These are phyloP conservation scores for Hydraecia micacea DNA, from an alignment of 2,888 invertebrate genomes.

Conservation along the genomic window DNA sequence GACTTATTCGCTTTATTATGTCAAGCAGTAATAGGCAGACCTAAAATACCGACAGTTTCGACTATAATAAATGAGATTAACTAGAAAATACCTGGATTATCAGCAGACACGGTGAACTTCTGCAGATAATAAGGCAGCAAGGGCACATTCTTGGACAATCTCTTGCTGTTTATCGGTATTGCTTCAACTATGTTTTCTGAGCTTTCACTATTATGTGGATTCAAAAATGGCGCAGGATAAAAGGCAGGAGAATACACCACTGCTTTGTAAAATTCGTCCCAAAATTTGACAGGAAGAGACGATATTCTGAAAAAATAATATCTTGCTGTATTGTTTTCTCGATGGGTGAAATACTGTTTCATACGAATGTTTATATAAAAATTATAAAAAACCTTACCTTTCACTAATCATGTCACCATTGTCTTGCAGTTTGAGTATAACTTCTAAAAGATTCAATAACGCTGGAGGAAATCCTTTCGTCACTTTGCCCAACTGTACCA, in stretches of 20 bases:
- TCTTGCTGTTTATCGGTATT: constrained; percentile 75
- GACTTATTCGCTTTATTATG: neutral
- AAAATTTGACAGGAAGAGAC: constrained; percentile 78
- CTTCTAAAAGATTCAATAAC: constrained; percentile 77
- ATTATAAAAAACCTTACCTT: constrained; percentile 71
- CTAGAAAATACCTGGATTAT: constrained; percentile 71
- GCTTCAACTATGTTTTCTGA: constrained; percentile 70
- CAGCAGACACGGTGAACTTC: constrained; percentile 76
- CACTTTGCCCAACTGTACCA: constrained; percentile 70
- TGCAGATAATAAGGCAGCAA: constrained; percentile 82
- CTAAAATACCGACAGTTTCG: neutral
- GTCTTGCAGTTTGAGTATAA: constrained; percentile 71
- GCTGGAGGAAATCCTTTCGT: constrained; percentile 79
- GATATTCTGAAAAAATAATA: constrained; percentile 75
- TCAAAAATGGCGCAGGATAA: constrained; percentile 80
- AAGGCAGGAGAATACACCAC: constrained; percentile 78
- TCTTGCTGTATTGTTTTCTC: neutral
- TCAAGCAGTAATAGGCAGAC: neutral
- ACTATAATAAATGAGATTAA: neutral
- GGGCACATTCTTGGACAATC: constrained; percentile 80
- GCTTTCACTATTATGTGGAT: constrained; percentile 52
- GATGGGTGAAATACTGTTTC: too few relatives aligned
- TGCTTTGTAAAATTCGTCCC: constrained; percentile 82
- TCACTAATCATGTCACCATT: constrained; percentile 60
- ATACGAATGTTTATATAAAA: neutral